Percentiles rank a stretch among this genome's conserved stretches.
These are phyloP conservation scores for Macrotus californicus DNA, from an alignment of 2,113 vertebrate species.

Conservation along the genomic window DNA sequence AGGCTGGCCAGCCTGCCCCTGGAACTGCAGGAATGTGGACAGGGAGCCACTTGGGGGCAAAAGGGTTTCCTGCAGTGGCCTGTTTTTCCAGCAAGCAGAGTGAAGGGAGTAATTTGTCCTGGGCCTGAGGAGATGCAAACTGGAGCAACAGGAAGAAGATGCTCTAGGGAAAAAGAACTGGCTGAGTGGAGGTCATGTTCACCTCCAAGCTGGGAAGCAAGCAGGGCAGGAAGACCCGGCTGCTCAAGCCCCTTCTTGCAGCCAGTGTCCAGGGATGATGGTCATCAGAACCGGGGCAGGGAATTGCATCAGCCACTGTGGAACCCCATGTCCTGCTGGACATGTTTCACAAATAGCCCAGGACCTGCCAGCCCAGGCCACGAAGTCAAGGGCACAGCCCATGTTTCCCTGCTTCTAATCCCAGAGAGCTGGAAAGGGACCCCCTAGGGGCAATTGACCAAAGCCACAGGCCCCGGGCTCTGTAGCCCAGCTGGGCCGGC, in stretches of 20 bases:
- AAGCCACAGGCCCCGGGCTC: neutral
- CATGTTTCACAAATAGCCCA: neutral
- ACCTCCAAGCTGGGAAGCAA: neutral
- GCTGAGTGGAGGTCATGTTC: neutral
- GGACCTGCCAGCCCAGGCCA: neutral
- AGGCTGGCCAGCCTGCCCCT: neutral
- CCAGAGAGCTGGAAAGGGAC: neutral
- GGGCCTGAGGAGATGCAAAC: neutral
- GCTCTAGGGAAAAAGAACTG: neutral
- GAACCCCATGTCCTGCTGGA: neutral
- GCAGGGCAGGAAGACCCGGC: neutral
- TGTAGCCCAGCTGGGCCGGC: neutral
- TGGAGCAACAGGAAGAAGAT: neutral
- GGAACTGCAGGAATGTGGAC: neutral
- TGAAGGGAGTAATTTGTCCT: neutral
- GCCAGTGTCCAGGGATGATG: neutral
- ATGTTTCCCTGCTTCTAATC: neutral
- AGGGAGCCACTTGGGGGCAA: neutral
- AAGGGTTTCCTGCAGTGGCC: neutral
- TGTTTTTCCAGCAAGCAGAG: neutral
- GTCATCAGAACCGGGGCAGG: fast-evolving
- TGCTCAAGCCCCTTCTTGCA: neutral
- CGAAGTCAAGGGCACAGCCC: neutral
- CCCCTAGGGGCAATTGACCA: neutral
- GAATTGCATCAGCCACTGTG: fast-evolving